Evolutionary conservation across 2,113 vertebrate species (phyloP).

Genomic region (Bos indicus): DNA sequence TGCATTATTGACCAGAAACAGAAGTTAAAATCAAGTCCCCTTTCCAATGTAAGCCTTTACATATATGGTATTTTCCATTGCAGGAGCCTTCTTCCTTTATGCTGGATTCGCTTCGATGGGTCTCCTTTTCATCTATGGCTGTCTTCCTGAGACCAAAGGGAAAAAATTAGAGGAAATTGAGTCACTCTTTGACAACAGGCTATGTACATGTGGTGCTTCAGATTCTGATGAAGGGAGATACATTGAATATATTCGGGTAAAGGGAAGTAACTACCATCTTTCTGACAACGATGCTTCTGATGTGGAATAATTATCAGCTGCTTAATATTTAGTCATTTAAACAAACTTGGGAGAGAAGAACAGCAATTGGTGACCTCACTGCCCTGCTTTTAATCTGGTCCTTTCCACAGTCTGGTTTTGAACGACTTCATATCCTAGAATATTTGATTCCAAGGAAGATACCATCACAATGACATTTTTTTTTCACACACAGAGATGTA

Average conservation of each 20-base stretch:
- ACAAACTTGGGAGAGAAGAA: slow-evolving; percentile 75
- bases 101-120: slow-evolving; percentile 90
- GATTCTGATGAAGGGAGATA: slow-evolving; percentile 96
- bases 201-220: slow-evolving; percentile 93
- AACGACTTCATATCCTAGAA: slow-evolving; percentile 75
- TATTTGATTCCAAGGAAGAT: slow-evolving; percentile 65
- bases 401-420: slow-evolving; percentile 75
- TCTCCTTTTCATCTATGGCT: slow-evolving; percentile 93
- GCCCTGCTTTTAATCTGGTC: slow-evolving; percentile 83
- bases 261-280: slow-evolving; percentile 98
- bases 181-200: slow-evolving; percentile 91
- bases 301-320: slow-evolving; percentile 87
- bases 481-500: slow-evolving; percentile 66
- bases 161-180: slow-evolving; percentile 97
- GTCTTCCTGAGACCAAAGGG: slow-evolving; percentile 97
- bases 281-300: slow-evolving; percentile 99
- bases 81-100: slow-evolving; percentile 98
- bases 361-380: slow-evolving; percentile 78
- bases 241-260: slow-evolving; percentile 98
- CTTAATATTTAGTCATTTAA: slow-evolving; percentile 77
- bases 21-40: not conserved
- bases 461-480: slow-evolving; percentile 56
- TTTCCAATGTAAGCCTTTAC: not conserved
- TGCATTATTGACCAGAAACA: not conserved
- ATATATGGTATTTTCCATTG: slow-evolving; percentile 39